phyloP scores from a whole-genome alignment of 2,888 invertebrate genomes.

The Pachydiplax longipennis region DNA sequence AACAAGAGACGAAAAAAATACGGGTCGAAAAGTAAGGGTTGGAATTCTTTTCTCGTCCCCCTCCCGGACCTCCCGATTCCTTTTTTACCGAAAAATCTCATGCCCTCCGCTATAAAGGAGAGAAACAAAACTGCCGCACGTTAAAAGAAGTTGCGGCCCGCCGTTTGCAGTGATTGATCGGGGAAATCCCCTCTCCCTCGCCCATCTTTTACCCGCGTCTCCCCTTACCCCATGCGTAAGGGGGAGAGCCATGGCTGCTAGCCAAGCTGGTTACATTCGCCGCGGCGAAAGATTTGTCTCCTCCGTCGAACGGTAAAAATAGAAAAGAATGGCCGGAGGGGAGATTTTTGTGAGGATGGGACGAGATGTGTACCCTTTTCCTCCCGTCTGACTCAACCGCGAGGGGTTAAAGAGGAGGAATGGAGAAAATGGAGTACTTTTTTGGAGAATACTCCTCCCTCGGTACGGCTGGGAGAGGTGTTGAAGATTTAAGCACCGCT shows the following conservation, averaged over 20 bases:
- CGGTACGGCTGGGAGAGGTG: not conserved
- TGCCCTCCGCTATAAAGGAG: not conserved
- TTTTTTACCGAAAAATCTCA: not conserved
- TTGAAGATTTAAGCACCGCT: not conserved
- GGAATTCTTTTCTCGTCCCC: not conserved
- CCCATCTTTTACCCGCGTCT: no score
- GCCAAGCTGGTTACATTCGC: conserved; percentile 42
- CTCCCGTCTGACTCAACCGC: conserved; percentile 8
- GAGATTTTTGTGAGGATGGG: not conserved
- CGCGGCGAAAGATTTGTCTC: conserved; percentile 43
- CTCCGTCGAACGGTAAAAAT: conserved; percentile 32
- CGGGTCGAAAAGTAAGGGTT: no score
- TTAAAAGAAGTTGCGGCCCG: not conserved
- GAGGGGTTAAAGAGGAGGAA: not conserved
- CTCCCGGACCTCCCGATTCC: not conserved
- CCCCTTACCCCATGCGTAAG: not conserved
- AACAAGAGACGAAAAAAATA: not conserved
- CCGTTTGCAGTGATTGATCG: conserved; percentile 22
- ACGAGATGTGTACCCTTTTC: not conserved
- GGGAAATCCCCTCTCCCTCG: not conserved
- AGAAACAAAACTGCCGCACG: conserved; percentile 15
- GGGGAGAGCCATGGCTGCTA: conserved; percentile 1
- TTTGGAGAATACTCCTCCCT: not conserved
- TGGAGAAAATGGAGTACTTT: not conserved
- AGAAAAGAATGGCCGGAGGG: conserved; percentile 29